Percentiles rank a stretch among this genome's conserved stretches.
These are phyloP conservation scores for Agapostemon virescens DNA, from an alignment of 2,888 invertebrate species.

Conservation along the genomic window DNA sequence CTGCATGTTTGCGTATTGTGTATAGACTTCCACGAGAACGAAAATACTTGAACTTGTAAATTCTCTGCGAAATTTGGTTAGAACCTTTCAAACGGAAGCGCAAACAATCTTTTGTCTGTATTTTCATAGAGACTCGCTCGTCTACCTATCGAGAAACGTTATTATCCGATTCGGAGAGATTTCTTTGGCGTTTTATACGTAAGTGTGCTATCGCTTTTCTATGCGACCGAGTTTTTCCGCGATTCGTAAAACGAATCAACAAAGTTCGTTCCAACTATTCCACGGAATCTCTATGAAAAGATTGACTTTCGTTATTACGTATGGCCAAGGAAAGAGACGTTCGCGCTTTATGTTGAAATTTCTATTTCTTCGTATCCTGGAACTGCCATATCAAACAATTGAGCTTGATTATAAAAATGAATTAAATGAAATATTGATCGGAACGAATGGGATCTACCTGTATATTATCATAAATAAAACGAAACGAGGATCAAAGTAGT, in stretches of 20 bases:
- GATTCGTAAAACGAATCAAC: background rate
- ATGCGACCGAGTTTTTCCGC: background rate
- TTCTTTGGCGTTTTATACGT: background rate
- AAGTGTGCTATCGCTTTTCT: background rate
- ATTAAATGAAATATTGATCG: slow-evolving; percentile 68
- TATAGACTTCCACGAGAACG: slow-evolving; percentile 50
- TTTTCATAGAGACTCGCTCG: slow-evolving; percentile 62
- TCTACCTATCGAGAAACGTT: background rate
- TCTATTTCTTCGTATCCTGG: slow-evolving; percentile 84
- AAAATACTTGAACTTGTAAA: slow-evolving; percentile 55
- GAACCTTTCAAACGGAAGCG: slow-evolving; percentile 38
- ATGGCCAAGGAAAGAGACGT: slow-evolving; percentile 23
- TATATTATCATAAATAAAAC: slow-evolving; percentile 79
- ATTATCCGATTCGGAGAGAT: slow-evolving; percentile 8
- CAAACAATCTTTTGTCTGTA: slow-evolving; percentile 46
- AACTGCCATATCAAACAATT: slow-evolving; percentile 85
- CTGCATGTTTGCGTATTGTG: slow-evolving; percentile 57
- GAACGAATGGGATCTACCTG: slow-evolving; percentile 75
- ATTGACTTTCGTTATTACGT: slow-evolving; percentile 39
- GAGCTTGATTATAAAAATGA: slow-evolving; percentile 79
- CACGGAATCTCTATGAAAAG: slow-evolving; percentile 58
- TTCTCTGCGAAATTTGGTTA: slow-evolving; percentile 46
- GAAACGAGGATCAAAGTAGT: slow-evolving; percentile 80
- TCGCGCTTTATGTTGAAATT: slow-evolving; percentile 52
- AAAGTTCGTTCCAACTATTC: background rate